Base-by-base conservation (phyloP, 2,888 invertebrate genomes). In the Drosophila conformis region DNA sequence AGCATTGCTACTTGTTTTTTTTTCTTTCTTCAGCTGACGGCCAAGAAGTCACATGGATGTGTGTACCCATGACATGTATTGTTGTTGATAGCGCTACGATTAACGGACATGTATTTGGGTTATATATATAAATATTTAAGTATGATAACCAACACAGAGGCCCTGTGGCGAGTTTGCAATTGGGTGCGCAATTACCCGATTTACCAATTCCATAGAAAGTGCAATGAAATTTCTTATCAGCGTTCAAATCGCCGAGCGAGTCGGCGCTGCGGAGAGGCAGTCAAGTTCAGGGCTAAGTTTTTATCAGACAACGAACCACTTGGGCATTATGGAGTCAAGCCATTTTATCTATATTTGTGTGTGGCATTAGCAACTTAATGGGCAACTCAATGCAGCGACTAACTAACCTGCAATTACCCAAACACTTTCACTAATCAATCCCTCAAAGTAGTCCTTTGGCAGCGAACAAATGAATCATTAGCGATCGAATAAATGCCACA, bases 1-100 rank as follows among this genome's bases (percentile, higher is more conserved):
- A 21, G 7, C 21, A 25, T 46, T 46, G 7, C 7, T 0, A 21
- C 7, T 13, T 21, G 1, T 46, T 21, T 13, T 4, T 7, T 62
- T 63, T 38, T 67, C n/a, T 29, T 31, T 40, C 4, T 73, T 53
- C 60, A 61, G 66, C 70, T 74, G 79, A 69, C 79, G 61, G 59
- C 8, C 40, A 49, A 38, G 49, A 21, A 77, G 73, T 86, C 89
- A 83, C 89, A 83, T 80, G 89, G 59, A 76, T 76, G 59, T 63
- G 72, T 75, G 76, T 72, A 33, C 42, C 27, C 38, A 27, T 4
- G 15, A 25, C 3, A 10, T 21, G 36, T 25, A 13, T 54, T 36
- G 25, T 42, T 31, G 49, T 59, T 66, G 71, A 59, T 46, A 69
- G 60, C 54, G 38, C 38, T 29, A 13, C 59, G 68, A 73, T 73